Percentiles rank a stretch among this genome's conserved stretches.
Conservation (phyloP, 2,888 invertebrate species). For the Andrena camellia region DNA sequence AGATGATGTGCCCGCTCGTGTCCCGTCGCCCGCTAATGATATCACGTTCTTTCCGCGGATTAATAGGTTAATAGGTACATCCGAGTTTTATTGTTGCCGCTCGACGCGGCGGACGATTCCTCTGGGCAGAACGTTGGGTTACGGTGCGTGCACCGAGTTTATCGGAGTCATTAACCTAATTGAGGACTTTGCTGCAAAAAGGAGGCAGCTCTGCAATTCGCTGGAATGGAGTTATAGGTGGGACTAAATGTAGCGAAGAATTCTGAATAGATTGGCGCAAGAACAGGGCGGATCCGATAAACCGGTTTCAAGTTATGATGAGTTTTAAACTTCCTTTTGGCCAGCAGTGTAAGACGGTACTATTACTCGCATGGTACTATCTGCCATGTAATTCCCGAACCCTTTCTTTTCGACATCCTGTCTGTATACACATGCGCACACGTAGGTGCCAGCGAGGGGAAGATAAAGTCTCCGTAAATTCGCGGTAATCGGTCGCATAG, state of each 20-base stretch:
- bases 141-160: conserved; percentile 24
- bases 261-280: too few species aligned
- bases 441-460: not conserved
- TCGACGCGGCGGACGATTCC: conserved; percentile 27
- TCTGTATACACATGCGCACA: not conserved
- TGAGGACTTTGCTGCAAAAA: conserved; percentile 3
- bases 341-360: too few species aligned
- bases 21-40: conserved; percentile 20
- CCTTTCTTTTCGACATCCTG: too few species aligned
- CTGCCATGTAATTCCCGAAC: too few species aligned
- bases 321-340: too few species aligned
- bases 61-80: conserved; percentile 62
- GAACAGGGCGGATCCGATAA: too few species aligned
- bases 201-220: too few species aligned
- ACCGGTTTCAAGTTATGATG: too few species aligned
- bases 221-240: conserved; percentile 22
- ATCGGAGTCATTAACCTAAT: conserved; percentile 54
- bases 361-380: too few species aligned
- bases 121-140: not conserved
- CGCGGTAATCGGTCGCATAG: conserved; percentile 25
- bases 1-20: not conserved
- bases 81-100: conserved; percentile 51
- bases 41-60: conserved; percentile 56
- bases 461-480: conserved; percentile 34
- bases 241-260: too few species aligned